Conservation (phyloP, 2,797 vertebrate species). For the Peromyscus eremicus region DNA sequence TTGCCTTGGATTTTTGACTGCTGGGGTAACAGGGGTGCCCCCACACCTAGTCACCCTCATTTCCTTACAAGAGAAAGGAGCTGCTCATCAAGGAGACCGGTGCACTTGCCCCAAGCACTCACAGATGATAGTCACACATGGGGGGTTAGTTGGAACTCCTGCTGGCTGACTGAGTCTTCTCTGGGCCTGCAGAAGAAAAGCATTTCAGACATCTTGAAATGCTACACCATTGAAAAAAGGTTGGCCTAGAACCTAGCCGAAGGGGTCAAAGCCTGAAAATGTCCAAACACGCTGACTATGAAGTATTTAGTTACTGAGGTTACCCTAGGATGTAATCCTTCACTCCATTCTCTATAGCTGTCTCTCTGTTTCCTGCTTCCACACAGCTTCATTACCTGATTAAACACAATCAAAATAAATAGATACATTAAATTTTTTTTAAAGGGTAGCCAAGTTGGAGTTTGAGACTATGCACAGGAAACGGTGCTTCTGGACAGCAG, state of each 20-base stretch:
- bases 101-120: neutral
- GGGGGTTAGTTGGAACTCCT: neutral
- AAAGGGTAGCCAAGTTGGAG: constrained; percentile 18
- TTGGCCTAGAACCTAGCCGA: neutral
- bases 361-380: constrained; percentile 71
- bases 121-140: accelerated
- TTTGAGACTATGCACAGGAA: constrained; percentile 33
- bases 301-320: constrained; percentile 47
- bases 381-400: constrained; percentile 50
- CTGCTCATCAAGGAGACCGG: neutral
- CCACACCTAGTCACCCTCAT: neutral
- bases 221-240: neutral
- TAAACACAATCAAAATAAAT: constrained; percentile 67
- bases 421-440: neutral
- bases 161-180: neutral
- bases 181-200: neutral
- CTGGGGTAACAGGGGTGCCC: neutral
- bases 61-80: neutral
- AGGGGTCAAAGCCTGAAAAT: constrained; percentile 33
- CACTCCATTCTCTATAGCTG: constrained; percentile 58
- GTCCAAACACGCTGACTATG: constrained; percentile 20
- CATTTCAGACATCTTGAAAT: constrained; percentile 33
- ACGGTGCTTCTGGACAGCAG: neutral
- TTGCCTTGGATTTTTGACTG: too few relatives aligned
- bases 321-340: constrained; percentile 68